phyloP scores from a whole-genome alignment of 1,140 invertebrate species.

The Caenorhabditis brenneri region DNA sequence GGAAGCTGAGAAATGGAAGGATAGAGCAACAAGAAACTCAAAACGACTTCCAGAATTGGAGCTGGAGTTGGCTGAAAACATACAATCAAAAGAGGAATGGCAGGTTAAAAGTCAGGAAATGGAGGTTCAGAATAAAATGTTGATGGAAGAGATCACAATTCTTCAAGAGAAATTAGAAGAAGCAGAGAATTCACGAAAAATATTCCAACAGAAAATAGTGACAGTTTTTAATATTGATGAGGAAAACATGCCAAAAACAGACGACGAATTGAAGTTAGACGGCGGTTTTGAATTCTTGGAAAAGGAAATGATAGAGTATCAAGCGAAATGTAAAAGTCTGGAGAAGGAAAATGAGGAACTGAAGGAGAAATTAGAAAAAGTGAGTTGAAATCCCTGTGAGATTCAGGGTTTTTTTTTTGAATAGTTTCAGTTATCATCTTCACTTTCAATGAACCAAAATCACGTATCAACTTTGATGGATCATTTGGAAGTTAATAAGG shows the following conservation, averaged over 20 bases:
- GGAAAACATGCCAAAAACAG: not conserved
- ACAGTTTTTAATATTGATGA: not conserved
- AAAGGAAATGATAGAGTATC: not conserved
- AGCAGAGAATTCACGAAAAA: not conserved
- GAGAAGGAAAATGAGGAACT: not conserved
- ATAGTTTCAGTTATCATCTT: constrained; percentile 17
- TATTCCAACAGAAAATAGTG: not conserved
- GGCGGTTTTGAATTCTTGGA: not conserved
- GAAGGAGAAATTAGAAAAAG: not conserved
- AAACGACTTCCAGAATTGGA: constrained; percentile 33
- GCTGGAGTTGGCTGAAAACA: constrained; percentile 6
- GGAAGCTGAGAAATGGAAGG: constrained; percentile 41
- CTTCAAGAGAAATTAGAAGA: constrained; percentile 16
- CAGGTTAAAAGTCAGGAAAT: constrained; percentile 1
- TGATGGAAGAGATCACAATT: not conserved
- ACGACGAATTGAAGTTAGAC: not conserved
- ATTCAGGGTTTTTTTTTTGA: no score
- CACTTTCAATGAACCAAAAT: not conserved
- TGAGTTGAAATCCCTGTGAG: no score
- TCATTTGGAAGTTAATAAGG: constrained; percentile 20
- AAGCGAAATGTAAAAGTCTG: not conserved
- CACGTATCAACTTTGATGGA: constrained; percentile 16
- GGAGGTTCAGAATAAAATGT: constrained; percentile 25
- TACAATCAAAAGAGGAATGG: constrained; percentile 8
- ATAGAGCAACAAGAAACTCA: not conserved